phyloP scores from a whole-genome alignment of 2,888 invertebrate genomes.

The Agrochola circellaris region DNA sequence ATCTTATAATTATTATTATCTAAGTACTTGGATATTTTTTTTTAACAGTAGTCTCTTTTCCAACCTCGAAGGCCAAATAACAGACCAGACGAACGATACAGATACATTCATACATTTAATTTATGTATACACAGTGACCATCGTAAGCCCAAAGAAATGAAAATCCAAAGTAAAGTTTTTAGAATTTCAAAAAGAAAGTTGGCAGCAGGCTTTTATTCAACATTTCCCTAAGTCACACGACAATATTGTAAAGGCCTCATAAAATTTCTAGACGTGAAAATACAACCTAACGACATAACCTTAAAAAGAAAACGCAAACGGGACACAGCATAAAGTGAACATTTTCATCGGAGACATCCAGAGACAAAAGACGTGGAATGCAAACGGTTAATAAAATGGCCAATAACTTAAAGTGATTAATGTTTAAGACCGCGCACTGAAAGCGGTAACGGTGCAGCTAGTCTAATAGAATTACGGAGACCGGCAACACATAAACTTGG shows the following conservation, averaged over 20 bases:
- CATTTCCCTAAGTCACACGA: neutral
- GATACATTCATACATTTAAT: too few species aligned
- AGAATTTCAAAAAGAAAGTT: neutral
- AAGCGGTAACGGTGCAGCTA: slow-evolving; percentile 45
- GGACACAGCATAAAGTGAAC: slow-evolving; percentile 23
- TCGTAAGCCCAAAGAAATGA: neutral
- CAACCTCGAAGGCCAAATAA: neutral
- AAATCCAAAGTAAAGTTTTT: neutral
- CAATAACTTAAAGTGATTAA: slow-evolving; percentile 47
- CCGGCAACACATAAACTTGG: slow-evolving; percentile 23
- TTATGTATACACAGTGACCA: too few species aligned
- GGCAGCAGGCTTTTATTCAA: neutral
- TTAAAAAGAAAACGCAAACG: slow-evolving; percentile 22
- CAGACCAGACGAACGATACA: neutral
- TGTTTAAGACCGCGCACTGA: slow-evolving; percentile 44
- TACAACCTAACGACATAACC: neutral
- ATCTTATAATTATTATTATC: too few species aligned
- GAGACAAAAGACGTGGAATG: slow-evolving; percentile 49
- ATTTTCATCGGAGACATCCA: slow-evolving; percentile 13
- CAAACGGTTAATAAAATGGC: slow-evolving; percentile 38
- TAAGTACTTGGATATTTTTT: too few species aligned
- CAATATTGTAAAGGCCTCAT: neutral
- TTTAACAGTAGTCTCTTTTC: neutral
- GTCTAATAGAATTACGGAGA: slow-evolving; percentile 22
- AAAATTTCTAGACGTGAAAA: slow-evolving; percentile 14